Conservation (phyloP, 2,888 invertebrate species). For the Beris chalybata region DNA sequence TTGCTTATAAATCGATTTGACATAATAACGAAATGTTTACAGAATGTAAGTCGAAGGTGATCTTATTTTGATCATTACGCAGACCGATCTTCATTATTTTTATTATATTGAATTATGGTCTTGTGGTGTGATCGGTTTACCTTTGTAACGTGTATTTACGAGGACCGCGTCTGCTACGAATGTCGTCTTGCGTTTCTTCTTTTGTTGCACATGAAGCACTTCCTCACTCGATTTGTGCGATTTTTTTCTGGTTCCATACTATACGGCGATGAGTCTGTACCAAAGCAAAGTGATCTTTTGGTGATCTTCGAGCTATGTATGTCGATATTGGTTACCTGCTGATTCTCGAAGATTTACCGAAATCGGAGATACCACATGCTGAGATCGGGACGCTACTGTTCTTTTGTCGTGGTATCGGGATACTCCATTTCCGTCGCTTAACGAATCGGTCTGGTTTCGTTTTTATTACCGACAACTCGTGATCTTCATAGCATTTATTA, state of each 20-base stretch:
- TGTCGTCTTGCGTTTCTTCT: not conserved
- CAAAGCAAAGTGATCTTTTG: not conserved
- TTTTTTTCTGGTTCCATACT: not conserved
- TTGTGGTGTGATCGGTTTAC: conserved; percentile 5
- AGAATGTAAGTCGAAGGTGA: conserved; percentile 17
- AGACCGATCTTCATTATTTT: conserved; percentile 34
- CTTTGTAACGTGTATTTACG: not conserved
- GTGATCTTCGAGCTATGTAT: not conserved
- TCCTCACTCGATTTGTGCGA: not conserved
- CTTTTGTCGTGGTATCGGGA: conserved; percentile 13
- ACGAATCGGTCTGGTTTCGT: conserved; percentile 6
- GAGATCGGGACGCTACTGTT: conserved; percentile 37
- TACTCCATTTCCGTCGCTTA: conserved; percentile 32
- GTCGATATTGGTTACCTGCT: conserved; percentile 30
- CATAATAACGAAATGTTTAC: conserved; percentile 1
- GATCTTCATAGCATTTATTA: conserved; percentile 38
- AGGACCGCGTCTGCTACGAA: not conserved
- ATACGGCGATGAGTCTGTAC: not conserved
- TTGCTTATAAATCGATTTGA: conserved; percentile 24
- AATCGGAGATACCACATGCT: conserved; percentile 35
- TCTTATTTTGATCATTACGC: conserved; percentile 33
- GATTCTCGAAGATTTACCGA: conserved; percentile 37
- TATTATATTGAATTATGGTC: conserved; percentile 35
- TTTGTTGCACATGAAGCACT: not conserved
- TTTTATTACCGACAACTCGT: conserved; percentile 24